Percentiles rank a stretch among this genome's conserved stretches.
These are phyloP conservation scores for Petrosia ficiformis DNA, from an alignment of 37 sponge, comb jelly and placozoan species.

Conservation along the genomic window DNA sequence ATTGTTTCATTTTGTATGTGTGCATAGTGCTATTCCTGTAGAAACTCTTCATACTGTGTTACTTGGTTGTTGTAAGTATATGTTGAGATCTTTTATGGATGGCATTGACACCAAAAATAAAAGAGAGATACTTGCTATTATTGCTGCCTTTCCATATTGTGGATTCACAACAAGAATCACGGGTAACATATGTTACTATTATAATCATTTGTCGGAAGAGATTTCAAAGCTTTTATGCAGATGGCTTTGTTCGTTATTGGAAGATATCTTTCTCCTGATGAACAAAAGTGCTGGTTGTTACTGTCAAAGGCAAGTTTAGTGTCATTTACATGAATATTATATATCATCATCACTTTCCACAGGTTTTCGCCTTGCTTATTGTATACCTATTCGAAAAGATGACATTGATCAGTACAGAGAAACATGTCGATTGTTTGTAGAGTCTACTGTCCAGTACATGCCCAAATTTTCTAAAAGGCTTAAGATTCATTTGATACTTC, in stretches of 20 bases:
- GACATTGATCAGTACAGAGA: background rate
- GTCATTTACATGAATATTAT: background rate
- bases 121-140: slow-evolving; percentile 24
- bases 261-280: background rate
- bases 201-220: slow-evolving; percentile 59
- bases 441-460: background rate
- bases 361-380: slow-evolving; percentile 32
- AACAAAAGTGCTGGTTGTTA: background rate
- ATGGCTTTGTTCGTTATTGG: slow-evolving; percentile 8
- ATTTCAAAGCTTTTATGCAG: slow-evolving; percentile 18
- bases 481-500: slow-evolving; percentile 48
- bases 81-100: slow-evolving; percentile 21
- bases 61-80: slow-evolving; percentile 46
- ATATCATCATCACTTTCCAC: background rate
- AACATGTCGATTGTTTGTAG: slow-evolving; percentile 21
- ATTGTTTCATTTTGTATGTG: background rate
- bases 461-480: slow-evolving; percentile 14
- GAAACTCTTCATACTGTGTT: slow-evolving; percentile 45
- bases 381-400: background rate
- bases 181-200: slow-evolving; percentile 19
- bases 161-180: slow-evolving; percentile 18
- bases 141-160: slow-evolving; percentile 27
- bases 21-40: slow-evolving; percentile 36
- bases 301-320: slow-evolving; percentile 3
- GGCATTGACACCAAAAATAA: slow-evolving; percentile 5